These are phyloP conservation scores for Yponomeuta malinellus DNA, from an alignment of 2,888 invertebrate species.

Conservation along the genomic window DNA sequence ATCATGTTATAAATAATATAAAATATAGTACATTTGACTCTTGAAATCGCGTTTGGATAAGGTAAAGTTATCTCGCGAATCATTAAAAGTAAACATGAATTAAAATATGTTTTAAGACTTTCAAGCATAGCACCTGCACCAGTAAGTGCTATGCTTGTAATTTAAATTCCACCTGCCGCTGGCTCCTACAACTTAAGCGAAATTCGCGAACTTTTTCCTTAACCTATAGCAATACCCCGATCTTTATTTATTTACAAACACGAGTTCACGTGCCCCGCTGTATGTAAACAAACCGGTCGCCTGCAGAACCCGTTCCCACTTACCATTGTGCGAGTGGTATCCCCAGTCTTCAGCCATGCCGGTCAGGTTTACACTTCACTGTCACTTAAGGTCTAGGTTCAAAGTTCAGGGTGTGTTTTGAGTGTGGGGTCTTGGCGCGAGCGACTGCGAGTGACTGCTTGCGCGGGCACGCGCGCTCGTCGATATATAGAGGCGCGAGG, in stretches of 20 bases:
- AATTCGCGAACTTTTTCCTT: neutral
- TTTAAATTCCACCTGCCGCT: neutral
- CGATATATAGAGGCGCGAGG: slow-evolving; percentile 25
- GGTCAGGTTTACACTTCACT: slow-evolving; percentile 7
- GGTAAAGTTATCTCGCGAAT: too few species aligned
- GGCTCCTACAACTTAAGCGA: neutral
- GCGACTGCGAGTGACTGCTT: slow-evolving; percentile 53
- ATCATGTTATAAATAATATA: too few species aligned
- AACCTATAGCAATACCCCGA: neutral
- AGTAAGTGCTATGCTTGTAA: neutral
- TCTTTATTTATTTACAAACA: slow-evolving; percentile 38
- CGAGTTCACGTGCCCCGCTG: slow-evolving; percentile 62
- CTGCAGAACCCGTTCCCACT: slow-evolving; percentile 35
- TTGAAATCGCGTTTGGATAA: too few species aligned
- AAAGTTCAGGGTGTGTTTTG: neutral
- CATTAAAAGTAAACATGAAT: too few species aligned
- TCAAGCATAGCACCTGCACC: too few species aligned
- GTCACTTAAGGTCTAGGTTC: slow-evolving; percentile 4
- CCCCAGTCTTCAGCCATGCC: slow-evolving; percentile 75
- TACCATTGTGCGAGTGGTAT: slow-evolving; percentile 77
- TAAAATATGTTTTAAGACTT: too few species aligned
- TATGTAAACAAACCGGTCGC: slow-evolving; percentile 72
- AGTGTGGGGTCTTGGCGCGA: slow-evolving; percentile 55
- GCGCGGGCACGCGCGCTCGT: slow-evolving; percentile 30
- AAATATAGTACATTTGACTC: too few species aligned